These are phyloP conservation scores for Aphelenchoides besseyi DNA, from an alignment of 1,140 invertebrate species.

Conservation along the genomic window DNA sequence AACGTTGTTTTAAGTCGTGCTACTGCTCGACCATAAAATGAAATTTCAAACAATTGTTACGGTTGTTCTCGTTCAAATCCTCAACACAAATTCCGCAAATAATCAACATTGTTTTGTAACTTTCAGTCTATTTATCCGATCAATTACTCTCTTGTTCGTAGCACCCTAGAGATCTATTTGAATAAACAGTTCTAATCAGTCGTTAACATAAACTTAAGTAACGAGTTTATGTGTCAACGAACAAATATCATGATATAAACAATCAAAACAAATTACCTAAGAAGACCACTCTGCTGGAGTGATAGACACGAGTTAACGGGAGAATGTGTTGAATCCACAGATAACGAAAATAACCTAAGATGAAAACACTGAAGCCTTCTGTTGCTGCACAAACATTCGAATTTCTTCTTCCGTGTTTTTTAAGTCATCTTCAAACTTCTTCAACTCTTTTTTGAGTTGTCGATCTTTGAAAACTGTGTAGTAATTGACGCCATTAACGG, in stretches of 20 bases:
- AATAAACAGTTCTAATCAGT: too few relatives aligned
- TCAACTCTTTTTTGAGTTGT: conserved; percentile 50
- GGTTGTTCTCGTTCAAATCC: too few relatives aligned
- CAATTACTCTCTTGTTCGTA: too few relatives aligned
- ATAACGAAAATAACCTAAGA: not conserved
- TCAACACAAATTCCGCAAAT: not conserved
- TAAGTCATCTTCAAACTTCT: conserved; percentile 46
- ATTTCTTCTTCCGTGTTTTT: conserved; percentile 36
- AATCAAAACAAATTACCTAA: not conserved
- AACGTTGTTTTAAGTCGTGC: not conserved
- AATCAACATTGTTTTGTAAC: not conserved
- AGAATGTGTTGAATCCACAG: not conserved
- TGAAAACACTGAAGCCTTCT: not conserved
- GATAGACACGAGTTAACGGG: not conserved
- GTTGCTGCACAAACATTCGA: not conserved
- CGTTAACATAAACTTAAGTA: too few relatives aligned
- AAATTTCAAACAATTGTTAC: too few relatives aligned
- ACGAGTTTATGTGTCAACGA: conserved; percentile 2
- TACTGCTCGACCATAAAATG: not conserved
- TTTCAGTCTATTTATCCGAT: not conserved
- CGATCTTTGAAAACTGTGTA: conserved; percentile 54
- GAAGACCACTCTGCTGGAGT: not conserved
- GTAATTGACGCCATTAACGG: conserved; percentile 49
- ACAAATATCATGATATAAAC: not conserved
- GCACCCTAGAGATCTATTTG: too few relatives aligned